Evolutionary conservation across 2,888 invertebrate species (phyloP), one percentile per base, ranked within the genome.

Genomic region (Diabrotica balteata): DNA sequence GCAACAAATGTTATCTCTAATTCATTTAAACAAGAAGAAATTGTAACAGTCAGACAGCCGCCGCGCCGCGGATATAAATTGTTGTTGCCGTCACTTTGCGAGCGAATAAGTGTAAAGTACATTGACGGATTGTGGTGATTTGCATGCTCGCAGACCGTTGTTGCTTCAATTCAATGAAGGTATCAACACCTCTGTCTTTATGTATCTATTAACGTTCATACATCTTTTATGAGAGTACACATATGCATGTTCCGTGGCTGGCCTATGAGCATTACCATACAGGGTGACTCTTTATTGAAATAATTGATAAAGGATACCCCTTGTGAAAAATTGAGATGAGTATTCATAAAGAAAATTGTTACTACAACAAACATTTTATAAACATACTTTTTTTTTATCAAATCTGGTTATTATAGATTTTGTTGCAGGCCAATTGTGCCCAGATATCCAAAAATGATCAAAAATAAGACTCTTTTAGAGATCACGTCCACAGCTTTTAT

Each of bases 101-200:
- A 17, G 54, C 53, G 66, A 68, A 68, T 71, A 70, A 70, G 65
- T 63, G 68, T 68, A 68, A 73, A 71, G 63, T 67, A 73, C 73
- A 72, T 68, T 72, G 72, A 72, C 69, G 69, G 63, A 71, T 71
- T 66, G 69, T 60, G n/a, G 59, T 63, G 64, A 69, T 71, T 71
- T 71, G 69, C 71, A 73, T 71, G 68, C 54, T 63, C 47, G 55
- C 62, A 54, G 57, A 58, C 66, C 57, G 66, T 51, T 50, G 65
- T 71, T 64, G 68, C 71, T 72, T 68, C 71, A 66, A 73, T 73
- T 71, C 69, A 73, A 73, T 73, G 71, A 71, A 73, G 60, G 69
- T 68, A 73, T 73, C 73, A 73, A 73, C 73, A 73, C 73, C 73
- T 72, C 64, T 68, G 72, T 68, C 65, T 62, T 70, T 69, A 64